phyloP scores from a whole-genome alignment of 1,140 invertebrate species.

The Drosophila nikananu region DNA sequence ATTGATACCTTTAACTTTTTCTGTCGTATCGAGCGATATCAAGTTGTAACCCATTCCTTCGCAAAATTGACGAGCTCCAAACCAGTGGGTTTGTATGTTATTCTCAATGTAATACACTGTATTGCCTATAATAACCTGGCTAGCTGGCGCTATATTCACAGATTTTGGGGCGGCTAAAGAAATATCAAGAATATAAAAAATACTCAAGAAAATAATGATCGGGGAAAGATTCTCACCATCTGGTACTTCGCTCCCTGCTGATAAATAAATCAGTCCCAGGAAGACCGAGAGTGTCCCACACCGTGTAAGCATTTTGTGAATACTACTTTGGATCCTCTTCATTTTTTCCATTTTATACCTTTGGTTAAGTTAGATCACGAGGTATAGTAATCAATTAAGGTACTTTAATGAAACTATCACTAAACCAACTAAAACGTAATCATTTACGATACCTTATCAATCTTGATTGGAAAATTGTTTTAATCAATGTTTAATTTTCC shows the following conservation, averaged over 20 bases:
- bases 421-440: not conserved
- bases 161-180: not conserved
- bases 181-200: too few species aligned
- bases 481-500: not conserved
- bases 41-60: slow-evolving; percentile 14
- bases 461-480: not conserved
- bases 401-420: not conserved
- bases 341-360: not conserved
- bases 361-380: not conserved
- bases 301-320: not conserved
- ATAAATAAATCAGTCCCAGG: not conserved
- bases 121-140: not conserved
- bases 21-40: slow-evolving; percentile 11
- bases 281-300: not conserved
- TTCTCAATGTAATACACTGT: slow-evolving; percentile 4
- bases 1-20: slow-evolving; percentile 12
- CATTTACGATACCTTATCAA: not conserved
- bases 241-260: not conserved
- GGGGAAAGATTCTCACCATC: not conserved
- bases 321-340: not conserved
- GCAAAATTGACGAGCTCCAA: slow-evolving; percentile 18
- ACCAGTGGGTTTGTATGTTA: slow-evolving; percentile 6
- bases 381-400: not conserved
- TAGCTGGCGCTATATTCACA: not conserved
- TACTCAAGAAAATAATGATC: not conserved